Evolutionary conservation across 2,113 vertebrate genomes (phyloP).

Genomic region (Kryptolebias marmoratus): DNA sequence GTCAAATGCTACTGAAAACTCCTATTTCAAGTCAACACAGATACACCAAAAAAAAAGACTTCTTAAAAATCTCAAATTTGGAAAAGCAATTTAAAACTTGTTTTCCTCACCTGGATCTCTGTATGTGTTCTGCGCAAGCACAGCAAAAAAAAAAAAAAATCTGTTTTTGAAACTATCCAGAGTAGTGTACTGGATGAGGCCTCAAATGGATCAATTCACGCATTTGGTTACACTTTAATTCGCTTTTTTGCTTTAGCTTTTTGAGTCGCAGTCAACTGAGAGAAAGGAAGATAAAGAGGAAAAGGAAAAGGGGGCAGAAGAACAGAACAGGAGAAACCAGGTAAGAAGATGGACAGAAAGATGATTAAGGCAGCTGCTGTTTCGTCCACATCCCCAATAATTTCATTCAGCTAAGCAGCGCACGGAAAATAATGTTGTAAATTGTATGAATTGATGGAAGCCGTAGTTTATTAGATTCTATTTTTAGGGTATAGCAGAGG

Average conservation of each 20-base stretch:
- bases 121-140: no score
- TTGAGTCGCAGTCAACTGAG: neutral
- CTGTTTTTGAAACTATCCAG: no score
- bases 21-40: no score
- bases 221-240: neutral
- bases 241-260: neutral
- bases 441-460: neutral
- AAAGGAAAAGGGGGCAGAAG: neutral
- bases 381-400: neutral
- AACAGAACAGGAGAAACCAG: no score
- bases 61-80: no score
- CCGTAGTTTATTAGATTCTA: neutral
- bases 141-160: no score
- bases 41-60: no score
- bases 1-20: no score
- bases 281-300: neutral
- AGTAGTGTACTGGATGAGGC: no score
- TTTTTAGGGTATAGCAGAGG: neutral
- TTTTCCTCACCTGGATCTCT: no score
- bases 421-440: neutral
- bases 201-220: no score
- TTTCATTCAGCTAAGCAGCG: neutral
- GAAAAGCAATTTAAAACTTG: no score
- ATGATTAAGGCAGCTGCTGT: neutral
- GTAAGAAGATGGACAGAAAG: neutral